A percentile compares a stretch with the other conserved stretches of the same genome.
Conservation (phyloP, 1,140 invertebrate genomes). For the Drosophila ogumai region DNA sequence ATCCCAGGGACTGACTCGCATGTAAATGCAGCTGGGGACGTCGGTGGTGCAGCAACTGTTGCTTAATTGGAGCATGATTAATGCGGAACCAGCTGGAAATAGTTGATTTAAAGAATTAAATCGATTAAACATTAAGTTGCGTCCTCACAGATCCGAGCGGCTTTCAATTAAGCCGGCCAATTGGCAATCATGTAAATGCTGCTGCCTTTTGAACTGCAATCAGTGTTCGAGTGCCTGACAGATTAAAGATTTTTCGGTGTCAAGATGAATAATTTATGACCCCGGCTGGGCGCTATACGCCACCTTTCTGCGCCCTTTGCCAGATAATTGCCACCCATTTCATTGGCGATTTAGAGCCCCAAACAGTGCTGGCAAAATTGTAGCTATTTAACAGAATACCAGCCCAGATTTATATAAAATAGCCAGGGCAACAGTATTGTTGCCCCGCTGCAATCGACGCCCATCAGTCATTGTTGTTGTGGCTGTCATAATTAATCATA, state of each 20-base stretch:
- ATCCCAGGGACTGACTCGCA: constrained; percentile 8
- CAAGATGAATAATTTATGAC: constrained; percentile 75
- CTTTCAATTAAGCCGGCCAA: constrained; percentile 72
- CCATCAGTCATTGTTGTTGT: constrained; percentile 69
- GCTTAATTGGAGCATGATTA: constrained; percentile 62
- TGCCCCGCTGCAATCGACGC: constrained; percentile 53
- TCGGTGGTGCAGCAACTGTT: constrained; percentile 28
- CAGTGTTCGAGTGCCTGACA: constrained; percentile 51
- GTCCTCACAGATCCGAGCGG: constrained; percentile 30
- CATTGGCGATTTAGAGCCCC: not conserved
- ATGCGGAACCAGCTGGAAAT: constrained; percentile 46
- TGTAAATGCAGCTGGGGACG: constrained; percentile 32
- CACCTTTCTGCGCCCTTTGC: not conserved
- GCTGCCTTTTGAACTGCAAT: constrained; percentile 78
- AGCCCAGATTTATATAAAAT: not conserved
- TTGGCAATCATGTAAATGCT: constrained; percentile 68
- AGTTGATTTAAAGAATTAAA: constrained; percentile 54
- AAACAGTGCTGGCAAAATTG: not conserved
- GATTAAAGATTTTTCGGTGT: constrained; percentile 67
- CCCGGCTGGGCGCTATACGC: constrained; percentile 3
- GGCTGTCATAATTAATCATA: constrained; percentile 82
- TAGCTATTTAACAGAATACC: too few species aligned
- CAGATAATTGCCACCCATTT: constrained; percentile 24
- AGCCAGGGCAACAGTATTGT: not conserved
- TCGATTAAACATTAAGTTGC: constrained; percentile 62